Conservation (phyloP, 2,888 invertebrate genomes). For the Agrypnus murinus region DNA sequence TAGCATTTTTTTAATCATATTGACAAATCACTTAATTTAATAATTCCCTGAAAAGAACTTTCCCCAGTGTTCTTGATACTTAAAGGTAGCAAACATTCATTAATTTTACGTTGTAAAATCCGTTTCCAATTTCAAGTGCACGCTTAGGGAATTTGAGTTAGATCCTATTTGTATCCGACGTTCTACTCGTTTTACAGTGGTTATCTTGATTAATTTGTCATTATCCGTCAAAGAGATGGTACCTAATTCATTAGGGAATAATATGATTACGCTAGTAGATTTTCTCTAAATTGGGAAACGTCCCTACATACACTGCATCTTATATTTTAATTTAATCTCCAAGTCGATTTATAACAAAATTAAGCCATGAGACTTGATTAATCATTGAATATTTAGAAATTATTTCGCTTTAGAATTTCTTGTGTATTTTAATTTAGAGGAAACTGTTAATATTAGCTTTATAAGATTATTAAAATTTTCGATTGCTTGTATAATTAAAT, state of each 20-base stretch:
- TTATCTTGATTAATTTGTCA: slow-evolving; percentile 48
- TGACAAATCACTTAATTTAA: background rate
- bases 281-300: slow-evolving; percentile 43
- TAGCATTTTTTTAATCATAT: background rate
- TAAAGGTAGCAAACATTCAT: background rate
- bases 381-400: slow-evolving; percentile 24
- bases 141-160: background rate
- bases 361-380: slow-evolving; percentile 4
- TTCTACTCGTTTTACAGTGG: slow-evolving; percentile 21
- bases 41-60: background rate
- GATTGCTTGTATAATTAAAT: too few species aligned
- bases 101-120: slow-evolving; percentile 2
- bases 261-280: slow-evolving; percentile 38
- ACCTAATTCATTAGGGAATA: slow-evolving; percentile 44
- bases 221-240: slow-evolving; percentile 44
- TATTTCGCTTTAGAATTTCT: slow-evolving; percentile 6
- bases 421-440: slow-evolving; percentile 4
- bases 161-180: slow-evolving; percentile 14
- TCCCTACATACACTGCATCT: slow-evolving; percentile 9
- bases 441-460: slow-evolving; percentile 10
- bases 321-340: slow-evolving; percentile 43
- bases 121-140: slow-evolving; percentile 2
- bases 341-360: slow-evolving; percentile 40
- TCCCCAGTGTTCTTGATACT: background rate
- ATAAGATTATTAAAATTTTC: background rate